Evolutionary conservation across 1,140 invertebrate genomes (phyloP).

Genomic region (Drosophila takahashii): DNA sequence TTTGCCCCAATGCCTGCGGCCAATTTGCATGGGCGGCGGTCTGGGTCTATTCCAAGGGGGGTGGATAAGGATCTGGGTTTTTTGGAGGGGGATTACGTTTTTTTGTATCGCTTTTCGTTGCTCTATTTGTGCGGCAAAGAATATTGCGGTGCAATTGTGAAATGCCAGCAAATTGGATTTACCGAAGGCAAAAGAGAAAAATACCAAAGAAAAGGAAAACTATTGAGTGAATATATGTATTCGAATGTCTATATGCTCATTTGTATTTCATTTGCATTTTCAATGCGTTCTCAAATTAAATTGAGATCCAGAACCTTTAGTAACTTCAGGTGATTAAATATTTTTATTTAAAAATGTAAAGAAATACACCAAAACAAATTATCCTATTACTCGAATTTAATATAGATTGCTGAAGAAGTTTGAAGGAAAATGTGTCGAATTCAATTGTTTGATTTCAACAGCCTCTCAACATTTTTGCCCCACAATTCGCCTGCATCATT

Average conservation of each 20-base stretch:
- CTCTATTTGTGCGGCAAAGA: conserved; percentile 23
- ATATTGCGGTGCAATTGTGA: conserved; percentile 54
- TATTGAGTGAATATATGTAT: neutral
- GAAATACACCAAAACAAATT: too few relatives aligned
- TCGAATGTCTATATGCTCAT: conserved; percentile 1
- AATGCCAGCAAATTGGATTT: conserved; percentile 74
- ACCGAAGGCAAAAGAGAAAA: conserved; percentile 12
- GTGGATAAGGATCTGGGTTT: conserved; percentile 19
- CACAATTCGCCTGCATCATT: neutral
- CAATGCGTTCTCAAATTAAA: neutral
- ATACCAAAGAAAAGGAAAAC: conserved; percentile 7
- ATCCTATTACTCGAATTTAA: neutral
- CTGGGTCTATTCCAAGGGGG: conserved; percentile 15
- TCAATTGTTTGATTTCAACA: neutral
- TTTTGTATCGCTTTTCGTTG: conserved; percentile 11
- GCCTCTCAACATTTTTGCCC: neutral
- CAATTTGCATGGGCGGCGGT: conserved; percentile 58
- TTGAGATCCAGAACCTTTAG: neutral
- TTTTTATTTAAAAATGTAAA: neutral
- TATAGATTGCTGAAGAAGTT: neutral
- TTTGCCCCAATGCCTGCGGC: conserved; percentile 66
- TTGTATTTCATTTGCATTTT: conserved; percentile 39
- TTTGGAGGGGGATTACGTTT: neutral
- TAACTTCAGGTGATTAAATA: neutral
- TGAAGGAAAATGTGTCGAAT: neutral